A percentile compares a stretch with the other conserved stretches of the same genome.
phyloP scores from a whole-genome alignment of 2,888 invertebrate genomes.

The Drosophila mercatorum region DNA sequence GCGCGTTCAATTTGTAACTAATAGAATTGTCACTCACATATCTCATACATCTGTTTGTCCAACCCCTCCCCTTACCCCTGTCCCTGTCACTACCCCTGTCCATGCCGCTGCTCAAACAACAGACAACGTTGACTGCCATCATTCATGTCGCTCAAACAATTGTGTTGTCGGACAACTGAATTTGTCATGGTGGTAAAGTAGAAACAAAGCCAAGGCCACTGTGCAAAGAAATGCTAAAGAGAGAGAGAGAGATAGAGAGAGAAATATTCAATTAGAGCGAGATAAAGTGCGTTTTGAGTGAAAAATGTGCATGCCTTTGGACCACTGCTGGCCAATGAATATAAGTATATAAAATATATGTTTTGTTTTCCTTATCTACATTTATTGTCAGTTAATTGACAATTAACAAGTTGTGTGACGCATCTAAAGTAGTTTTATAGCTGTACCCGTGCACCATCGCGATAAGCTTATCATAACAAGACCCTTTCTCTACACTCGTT shows the following conservation, averaged over 20 bases:
- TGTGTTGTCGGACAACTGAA: slow-evolving; percentile 73
- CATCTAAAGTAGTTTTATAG: background rate
- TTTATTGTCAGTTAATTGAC: background rate
- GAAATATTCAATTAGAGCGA: background rate
- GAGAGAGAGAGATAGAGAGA: slow-evolving; percentile 5
- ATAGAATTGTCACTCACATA: slow-evolving; percentile 75
- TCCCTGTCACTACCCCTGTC: background rate
- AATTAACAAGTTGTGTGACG: background rate
- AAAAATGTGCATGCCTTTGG: slow-evolving; percentile 17
- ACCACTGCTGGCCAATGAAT: too few species aligned
- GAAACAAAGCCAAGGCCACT: slow-evolving; percentile 72
- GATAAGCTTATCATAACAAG: slow-evolving; percentile 7
- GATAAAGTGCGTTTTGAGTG: slow-evolving; percentile 4
- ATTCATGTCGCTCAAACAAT: slow-evolving; percentile 68
- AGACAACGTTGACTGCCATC: slow-evolving; percentile 49
- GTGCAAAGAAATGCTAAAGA: slow-evolving; percentile 27
- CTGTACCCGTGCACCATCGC: background rate
- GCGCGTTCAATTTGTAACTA: slow-evolving; percentile 68
- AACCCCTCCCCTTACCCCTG: background rate
- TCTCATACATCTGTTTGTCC: slow-evolving; percentile 53
- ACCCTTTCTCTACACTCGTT: slow-evolving; percentile 1
- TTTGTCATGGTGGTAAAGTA: slow-evolving; percentile 69
- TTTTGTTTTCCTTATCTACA: background rate
- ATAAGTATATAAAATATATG: too few species aligned
- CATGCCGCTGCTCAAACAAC: slow-evolving; percentile 2